Conservation (phyloP, 2,797 vertebrate genomes). For the Heterohyrax brucei region DNA sequence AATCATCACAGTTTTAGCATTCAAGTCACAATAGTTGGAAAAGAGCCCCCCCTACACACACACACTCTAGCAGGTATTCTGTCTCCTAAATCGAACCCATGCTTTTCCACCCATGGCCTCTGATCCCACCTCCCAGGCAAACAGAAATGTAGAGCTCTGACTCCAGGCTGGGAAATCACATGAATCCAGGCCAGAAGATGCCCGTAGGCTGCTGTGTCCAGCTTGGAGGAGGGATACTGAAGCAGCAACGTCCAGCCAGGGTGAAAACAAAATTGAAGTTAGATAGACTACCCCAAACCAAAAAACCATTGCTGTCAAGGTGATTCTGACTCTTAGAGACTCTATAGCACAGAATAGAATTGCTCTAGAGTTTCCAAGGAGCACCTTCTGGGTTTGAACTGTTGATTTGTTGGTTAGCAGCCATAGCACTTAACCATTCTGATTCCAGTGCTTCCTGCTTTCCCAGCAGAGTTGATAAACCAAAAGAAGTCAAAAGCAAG, state of each 20-base stretch:
- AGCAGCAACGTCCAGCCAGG: neutral
- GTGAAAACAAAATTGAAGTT: slow-evolving; percentile 5
- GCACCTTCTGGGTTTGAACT: no score
- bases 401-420: no score
- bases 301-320: no score
- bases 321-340: no score
- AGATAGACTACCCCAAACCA: neutral
- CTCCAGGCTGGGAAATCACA: neutral
- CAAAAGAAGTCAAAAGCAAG: slow-evolving; percentile 1
- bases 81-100: neutral
- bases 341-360: no score
- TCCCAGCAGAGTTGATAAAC: neutral
- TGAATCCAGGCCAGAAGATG: neutral
- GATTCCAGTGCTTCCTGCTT: neutral
- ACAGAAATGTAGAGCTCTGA: neutral
- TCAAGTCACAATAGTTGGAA: neutral
- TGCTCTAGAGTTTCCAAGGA: no score
- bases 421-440: no score
- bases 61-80: neutral
- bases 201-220: neutral
- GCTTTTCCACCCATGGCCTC: neutral
- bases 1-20: neutral
- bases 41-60: neutral
- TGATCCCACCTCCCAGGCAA: neutral
- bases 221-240: neutral